Base-by-base conservation (phyloP, 2,888 invertebrate species). In the Metacarcinus magister region DNA sequence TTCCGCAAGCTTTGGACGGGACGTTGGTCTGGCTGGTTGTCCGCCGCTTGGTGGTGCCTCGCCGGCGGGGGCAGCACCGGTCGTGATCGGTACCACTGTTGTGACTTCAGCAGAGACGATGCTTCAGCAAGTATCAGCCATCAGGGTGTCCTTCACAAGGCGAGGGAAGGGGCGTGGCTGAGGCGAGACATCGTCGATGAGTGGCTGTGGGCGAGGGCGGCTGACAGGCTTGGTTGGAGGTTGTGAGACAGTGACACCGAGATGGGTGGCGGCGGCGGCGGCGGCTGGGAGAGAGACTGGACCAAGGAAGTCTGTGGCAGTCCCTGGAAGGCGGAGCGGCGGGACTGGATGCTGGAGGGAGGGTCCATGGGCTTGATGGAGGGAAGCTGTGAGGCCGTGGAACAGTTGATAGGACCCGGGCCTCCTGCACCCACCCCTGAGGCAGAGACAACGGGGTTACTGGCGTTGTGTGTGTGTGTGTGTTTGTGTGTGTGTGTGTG, bases 301-400 rank as follows among this genome's bases (percentile, higher is more conserved):
- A 43, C 60, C 43, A 93, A 87, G 89, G 93, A 93, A n/a, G 96
- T 28, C 94, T 95, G 95, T 8, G 96, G 82, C 7, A 96, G 95
- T 16, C 96, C 96, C 94, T 96, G 96, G 94, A 96, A 96, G 54
- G 96, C 96, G 7, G 96, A 96, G 13, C 94, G 94, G 60, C 96
- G 94, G 8, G 96, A 96, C 91, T 96, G 96, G 43, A 96, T 96
- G 91, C 94, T 95, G 67, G 96, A 91, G 60, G 39, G 94, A 13
- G 96, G 96, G 32, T 96, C 96, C 75, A 96, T 75, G 44, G 96
- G 75, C 94, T 96, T 96, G 43, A 95, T 94, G 0, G 93, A 91
- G 54, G 93, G 39, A 32, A 94, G 90, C 92, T 89, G 96, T 7
- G 54, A 44, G 46, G 94, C 7, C 44, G 90, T 32, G 46, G 43